Evolutionary conservation across 1,140 invertebrate genomes (phyloP).

Genomic region (Macrocentrus cingulum): DNA sequence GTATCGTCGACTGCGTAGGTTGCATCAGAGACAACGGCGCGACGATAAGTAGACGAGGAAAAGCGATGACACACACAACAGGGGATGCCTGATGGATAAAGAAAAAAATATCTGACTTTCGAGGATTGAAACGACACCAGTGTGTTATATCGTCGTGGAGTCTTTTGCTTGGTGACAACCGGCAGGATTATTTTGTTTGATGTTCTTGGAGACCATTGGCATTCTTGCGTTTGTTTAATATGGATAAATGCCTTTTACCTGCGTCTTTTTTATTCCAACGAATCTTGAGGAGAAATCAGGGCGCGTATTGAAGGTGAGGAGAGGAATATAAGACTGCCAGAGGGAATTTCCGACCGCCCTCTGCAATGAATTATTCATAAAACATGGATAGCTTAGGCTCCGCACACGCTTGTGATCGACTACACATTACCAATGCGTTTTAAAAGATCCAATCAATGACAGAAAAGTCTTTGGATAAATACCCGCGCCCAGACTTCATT

Average conservation of each 20-base stretch:
- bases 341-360: slow-evolving; percentile 22
- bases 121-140: neutral
- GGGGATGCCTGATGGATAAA: neutral
- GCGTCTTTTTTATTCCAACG: slow-evolving; percentile 2
- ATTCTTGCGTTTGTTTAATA: neutral
- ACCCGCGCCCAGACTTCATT: too few species aligned
- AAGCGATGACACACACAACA: slow-evolving; percentile 11
- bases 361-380: slow-evolving; percentile 24
- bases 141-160: too few species aligned
- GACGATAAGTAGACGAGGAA: neutral
- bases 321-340: slow-evolving; percentile 10
- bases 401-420: neutral
- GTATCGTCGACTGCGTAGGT: slow-evolving; percentile 18
- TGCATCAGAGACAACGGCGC: neutral
- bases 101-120: neutral
- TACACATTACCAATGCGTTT: slow-evolving; percentile 3
- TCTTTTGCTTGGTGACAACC: too few species aligned
- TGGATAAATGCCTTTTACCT: neutral
- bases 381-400: neutral
- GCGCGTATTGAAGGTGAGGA: slow-evolving; percentile 14
- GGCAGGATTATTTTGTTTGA: too few species aligned
- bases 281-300: slow-evolving; percentile 5
- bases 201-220: too few species aligned
- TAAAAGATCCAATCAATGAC: slow-evolving; percentile 9
- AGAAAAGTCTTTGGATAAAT: neutral